Percentiles rank a stretch among this genome's conserved stretches.
These are phyloP conservation scores for Hydrolagus affinis DNA, from an alignment of 2,113 vertebrate species.

Conservation along the genomic window DNA sequence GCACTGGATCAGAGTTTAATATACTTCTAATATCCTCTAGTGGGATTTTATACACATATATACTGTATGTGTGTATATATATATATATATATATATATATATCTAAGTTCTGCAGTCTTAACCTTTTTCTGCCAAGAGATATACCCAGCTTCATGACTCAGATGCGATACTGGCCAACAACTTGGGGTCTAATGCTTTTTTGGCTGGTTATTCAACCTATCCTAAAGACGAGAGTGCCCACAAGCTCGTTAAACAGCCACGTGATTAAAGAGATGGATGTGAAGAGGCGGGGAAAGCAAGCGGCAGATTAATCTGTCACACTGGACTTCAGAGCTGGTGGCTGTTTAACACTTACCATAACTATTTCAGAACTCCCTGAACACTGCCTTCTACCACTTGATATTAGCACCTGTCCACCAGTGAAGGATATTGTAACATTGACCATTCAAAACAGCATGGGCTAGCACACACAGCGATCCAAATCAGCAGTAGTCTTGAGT, in stretches of 20 bases:
- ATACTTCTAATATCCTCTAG: too few species aligned
- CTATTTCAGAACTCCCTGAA: not conserved
- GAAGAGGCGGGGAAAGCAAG: not conserved
- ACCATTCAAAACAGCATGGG: not conserved
- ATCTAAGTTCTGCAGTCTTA: too few species aligned
- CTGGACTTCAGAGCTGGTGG: not conserved
- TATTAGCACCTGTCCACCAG: not conserved
- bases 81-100: too few species aligned
- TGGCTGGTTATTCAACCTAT: too few species aligned
- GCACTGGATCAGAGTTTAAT: too few species aligned
- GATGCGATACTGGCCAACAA: too few species aligned
- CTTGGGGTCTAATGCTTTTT: too few species aligned
- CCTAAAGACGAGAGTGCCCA: not conserved
- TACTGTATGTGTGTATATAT: too few species aligned
- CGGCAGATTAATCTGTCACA: not conserved
- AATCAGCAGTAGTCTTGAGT: not conserved
- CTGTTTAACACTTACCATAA: not conserved
- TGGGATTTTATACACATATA: too few species aligned
- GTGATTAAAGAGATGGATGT: constrained; percentile 7
- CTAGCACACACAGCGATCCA: too few species aligned
- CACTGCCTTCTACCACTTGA: not conserved
- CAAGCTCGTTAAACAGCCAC: not conserved
- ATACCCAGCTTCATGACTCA: too few species aligned
- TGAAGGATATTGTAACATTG: not conserved
- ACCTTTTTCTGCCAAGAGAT: too few species aligned